phyloP scores from a whole-genome alignment of 2,797 vertebrate species.

The Ptychobarbus kaznakovi region DNA sequence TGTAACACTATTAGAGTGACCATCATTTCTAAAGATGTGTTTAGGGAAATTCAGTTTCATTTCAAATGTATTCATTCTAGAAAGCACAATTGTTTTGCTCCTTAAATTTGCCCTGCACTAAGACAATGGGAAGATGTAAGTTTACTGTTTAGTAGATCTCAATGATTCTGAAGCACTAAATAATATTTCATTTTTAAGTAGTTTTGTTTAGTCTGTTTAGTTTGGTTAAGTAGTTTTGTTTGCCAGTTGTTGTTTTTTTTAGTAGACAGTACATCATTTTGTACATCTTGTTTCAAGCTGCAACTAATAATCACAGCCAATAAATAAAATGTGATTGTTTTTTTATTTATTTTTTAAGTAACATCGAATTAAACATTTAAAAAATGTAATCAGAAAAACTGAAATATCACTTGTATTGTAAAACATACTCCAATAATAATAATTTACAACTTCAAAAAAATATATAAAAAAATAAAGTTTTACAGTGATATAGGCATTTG shows the following conservation, averaged over 20 bases:
- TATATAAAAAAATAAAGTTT: too few species aligned
- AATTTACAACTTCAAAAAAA: neutral
- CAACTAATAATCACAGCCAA: neutral
- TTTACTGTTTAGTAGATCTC: neutral
- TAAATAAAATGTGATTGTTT: neutral
- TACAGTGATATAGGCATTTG: neutral
- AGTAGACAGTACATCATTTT: neutral
- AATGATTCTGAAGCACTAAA: neutral
- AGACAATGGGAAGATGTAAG: neutral
- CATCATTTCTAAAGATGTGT: constrained; percentile 39
- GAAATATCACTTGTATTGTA: neutral
- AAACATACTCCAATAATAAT: neutral
- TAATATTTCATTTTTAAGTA: neutral
- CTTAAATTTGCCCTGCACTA: neutral
- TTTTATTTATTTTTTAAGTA: neutral
- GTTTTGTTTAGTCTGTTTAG: neutral
- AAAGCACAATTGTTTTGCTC: neutral
- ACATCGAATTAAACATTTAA: neutral
- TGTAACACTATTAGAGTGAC: constrained; percentile 25
- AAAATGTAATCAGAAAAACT: neutral
- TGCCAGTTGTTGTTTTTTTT: neutral
- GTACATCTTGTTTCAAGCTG: neutral
- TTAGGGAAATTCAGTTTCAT: constrained; percentile 23
- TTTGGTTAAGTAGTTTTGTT: neutral
- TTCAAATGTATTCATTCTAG: neutral